phyloP scores from a whole-genome alignment of 2,113 vertebrate genomes.

The Delphinus delphis region DNA sequence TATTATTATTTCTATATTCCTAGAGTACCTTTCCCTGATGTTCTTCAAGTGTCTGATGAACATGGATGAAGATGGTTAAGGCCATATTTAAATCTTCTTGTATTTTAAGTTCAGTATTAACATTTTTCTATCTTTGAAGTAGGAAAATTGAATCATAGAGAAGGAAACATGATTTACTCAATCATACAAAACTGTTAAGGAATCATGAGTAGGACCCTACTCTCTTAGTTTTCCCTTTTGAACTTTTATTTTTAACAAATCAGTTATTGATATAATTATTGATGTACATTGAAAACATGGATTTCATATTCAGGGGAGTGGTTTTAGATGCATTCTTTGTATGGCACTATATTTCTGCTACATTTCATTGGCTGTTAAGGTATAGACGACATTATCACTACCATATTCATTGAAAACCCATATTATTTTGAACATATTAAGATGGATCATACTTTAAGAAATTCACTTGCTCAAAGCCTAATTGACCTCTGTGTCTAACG shows the following conservation, averaged over 20 bases:
- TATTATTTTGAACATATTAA: not conserved
- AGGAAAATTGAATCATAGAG: not conserved
- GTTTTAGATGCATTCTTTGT: not conserved
- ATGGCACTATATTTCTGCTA: not conserved
- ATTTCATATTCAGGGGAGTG: not conserved
- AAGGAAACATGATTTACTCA: slow-evolving; percentile 22
- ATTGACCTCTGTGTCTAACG: not conserved
- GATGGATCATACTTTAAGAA: not conserved
- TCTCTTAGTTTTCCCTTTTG: not conserved
- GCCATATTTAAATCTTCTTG: not conserved
- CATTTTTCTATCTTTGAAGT: not conserved
- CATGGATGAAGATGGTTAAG: not conserved
- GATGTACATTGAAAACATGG: not conserved
- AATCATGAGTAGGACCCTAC: not conserved
- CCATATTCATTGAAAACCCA: not conserved
- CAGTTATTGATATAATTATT: not conserved
- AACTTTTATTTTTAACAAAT: not conserved
- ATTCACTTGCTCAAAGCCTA: not conserved
- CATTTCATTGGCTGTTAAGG: slow-evolving; percentile 29
- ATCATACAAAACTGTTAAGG: not conserved
- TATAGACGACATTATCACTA: not conserved
- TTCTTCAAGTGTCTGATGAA: slow-evolving; percentile 16
- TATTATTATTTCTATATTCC: not conserved
- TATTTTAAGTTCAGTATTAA: not conserved
- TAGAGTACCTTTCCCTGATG: not conserved